Conservation (phyloP, 2,888 invertebrate species). For the Drosophila leonis region DNA sequence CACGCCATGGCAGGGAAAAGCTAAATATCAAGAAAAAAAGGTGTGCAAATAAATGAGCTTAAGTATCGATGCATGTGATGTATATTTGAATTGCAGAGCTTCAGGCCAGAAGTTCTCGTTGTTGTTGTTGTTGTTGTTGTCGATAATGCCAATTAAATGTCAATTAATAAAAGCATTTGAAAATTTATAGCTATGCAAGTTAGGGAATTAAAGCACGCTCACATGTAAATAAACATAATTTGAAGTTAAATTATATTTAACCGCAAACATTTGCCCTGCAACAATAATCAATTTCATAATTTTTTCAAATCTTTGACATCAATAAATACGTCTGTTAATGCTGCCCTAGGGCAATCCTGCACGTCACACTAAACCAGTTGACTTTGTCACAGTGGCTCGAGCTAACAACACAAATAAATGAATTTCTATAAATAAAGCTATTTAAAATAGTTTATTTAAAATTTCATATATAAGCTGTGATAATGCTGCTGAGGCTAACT, state of each 20-base stretch:
- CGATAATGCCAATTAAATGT: constrained; percentile 24
- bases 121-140: constrained; percentile 1
- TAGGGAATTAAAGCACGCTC: neutral
- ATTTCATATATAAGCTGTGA: constrained; percentile 11
- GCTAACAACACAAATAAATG: neutral
- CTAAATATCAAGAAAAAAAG: constrained; percentile 27
- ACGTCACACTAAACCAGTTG: neutral
- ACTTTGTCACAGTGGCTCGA: neutral
- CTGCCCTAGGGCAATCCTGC: neutral
- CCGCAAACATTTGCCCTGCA: neutral
- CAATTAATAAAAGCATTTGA: neutral
- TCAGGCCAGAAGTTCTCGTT: constrained; percentile 1
- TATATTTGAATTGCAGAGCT: constrained; percentile 39
- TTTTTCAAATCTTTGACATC: constrained; percentile 2
- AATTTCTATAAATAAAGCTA: constrained; percentile 20
- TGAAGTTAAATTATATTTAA: neutral
- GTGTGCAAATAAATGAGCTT: constrained; percentile 73
- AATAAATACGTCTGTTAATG: constrained; percentile 9
- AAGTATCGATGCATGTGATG: constrained; percentile 59
- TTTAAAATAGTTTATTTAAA: constrained; percentile 47
- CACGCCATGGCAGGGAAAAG: constrained; percentile 22
- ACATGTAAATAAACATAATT: neutral
- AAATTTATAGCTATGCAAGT: neutral
- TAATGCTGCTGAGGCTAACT: neutral
- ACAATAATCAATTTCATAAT: neutral